phyloP scores from a whole-genome alignment of 2,888 invertebrate species.

The Hirtodrosophila alboralis region DNA sequence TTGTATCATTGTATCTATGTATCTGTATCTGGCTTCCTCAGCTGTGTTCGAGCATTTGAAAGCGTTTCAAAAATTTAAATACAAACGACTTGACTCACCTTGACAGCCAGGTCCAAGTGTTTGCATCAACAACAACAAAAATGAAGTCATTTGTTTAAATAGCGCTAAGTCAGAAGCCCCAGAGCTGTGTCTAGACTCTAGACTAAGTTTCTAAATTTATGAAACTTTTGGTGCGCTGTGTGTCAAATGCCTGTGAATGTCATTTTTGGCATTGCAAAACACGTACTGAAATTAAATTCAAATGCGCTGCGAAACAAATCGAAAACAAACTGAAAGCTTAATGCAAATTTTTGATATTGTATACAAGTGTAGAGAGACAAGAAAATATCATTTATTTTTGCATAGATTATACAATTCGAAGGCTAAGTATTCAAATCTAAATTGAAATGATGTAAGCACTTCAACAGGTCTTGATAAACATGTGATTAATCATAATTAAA shows the following conservation, averaged over 20 bases:
- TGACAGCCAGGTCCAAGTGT: slow-evolving; percentile 23
- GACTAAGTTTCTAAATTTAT: background rate
- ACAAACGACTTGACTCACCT: slow-evolving; percentile 46
- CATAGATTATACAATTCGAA: slow-evolving; percentile 21
- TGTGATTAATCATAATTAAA: too few relatives aligned
- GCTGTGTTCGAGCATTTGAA: slow-evolving; percentile 8
- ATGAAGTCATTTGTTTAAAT: slow-evolving; percentile 50
- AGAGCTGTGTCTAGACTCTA: slow-evolving; percentile 9
- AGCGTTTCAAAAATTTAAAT: slow-evolving; percentile 40
- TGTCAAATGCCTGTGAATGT: slow-evolving; percentile 16
- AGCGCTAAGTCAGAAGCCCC: slow-evolving; percentile 18
- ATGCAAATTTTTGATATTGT: slow-evolving; percentile 39
- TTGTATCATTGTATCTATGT: slow-evolving; percentile 1
- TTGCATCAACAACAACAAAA: slow-evolving; percentile 13
- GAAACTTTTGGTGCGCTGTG: slow-evolving; percentile 12
- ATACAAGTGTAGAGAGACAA: slow-evolving; percentile 15
- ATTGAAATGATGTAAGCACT: slow-evolving; percentile 44
- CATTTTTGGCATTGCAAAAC: slow-evolving; percentile 59
- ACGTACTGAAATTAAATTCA: slow-evolving; percentile 56
- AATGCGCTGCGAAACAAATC: slow-evolving; percentile 47
- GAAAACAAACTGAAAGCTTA: slow-evolving; percentile 32
- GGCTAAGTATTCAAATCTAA: slow-evolving; percentile 33
- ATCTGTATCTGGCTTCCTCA: background rate
- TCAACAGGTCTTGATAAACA: slow-evolving; percentile 32
- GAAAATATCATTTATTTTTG: slow-evolving; percentile 45